Percentiles rank a stretch among this genome's conserved stretches.
Evolutionary conservation across 2,797 vertebrate genomes (phyloP).

Genomic region (Xiphophorus birchmanni): DNA sequence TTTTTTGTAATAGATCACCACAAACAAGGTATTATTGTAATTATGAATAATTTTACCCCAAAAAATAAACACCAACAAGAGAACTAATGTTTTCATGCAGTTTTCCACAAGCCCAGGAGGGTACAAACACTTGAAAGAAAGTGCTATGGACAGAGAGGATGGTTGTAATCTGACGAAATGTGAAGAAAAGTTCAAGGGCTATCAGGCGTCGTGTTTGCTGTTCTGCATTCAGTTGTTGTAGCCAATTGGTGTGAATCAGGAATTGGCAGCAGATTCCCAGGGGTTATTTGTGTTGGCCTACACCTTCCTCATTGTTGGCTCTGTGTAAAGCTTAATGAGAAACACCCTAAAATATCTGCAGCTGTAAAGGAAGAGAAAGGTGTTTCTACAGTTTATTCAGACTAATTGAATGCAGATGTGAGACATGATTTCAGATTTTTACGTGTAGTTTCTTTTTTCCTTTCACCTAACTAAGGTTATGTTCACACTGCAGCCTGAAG

Average conservation of each 20-base stretch:
- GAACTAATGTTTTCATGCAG: neutral
- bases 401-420: neutral
- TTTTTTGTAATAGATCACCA: slow-evolving; percentile 18
- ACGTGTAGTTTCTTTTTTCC: neutral
- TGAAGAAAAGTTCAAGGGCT: neutral
- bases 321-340: neutral
- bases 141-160: neutral
- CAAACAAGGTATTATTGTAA: slow-evolving; percentile 16
- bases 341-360: neutral
- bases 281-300: neutral
- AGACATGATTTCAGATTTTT: neutral
- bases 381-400: neutral
- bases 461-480: neutral
- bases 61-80: neutral
- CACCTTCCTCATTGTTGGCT: neutral
- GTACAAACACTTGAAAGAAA: neutral
- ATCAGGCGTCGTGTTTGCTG: neutral
- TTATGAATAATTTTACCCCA: neutral
- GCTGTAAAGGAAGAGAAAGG: neutral
- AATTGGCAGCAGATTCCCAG: neutral
- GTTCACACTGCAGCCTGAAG: no score
- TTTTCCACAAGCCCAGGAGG: neutral
- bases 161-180: neutral
- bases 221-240: neutral
- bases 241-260: neutral